A percentile compares a stretch with the other conserved stretches of the same genome.
Evolutionary conservation across 2,797 vertebrate species (phyloP).

Genomic region (Nyctibius grandis): DNA sequence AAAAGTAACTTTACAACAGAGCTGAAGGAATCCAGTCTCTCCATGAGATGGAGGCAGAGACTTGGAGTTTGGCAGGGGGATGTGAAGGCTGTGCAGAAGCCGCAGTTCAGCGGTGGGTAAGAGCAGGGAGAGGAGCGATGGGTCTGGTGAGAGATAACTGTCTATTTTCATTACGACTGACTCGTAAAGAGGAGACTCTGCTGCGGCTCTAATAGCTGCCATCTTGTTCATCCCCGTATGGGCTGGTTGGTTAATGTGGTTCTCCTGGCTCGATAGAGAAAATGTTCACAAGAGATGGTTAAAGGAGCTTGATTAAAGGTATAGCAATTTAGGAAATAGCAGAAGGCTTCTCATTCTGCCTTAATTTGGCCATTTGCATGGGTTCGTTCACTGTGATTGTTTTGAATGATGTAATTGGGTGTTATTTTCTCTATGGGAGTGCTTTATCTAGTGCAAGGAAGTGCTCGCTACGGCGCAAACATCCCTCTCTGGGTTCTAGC

Average conservation of each 20-base stretch:
- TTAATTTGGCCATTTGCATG: slow-evolving; percentile 60
- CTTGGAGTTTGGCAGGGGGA: slow-evolving; percentile 36
- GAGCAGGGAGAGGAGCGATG: neutral
- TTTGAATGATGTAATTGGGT: slow-evolving; percentile 10
- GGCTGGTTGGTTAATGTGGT: neutral
- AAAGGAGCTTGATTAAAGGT: slow-evolving; percentile 48
- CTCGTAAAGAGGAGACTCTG: neutral
- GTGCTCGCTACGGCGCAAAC: neutral
- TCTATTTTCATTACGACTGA: neutral
- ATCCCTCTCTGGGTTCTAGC: neutral
- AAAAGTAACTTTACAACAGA: rapidly evolving
- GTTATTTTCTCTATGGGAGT: slow-evolving; percentile 28
- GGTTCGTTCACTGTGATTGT: slow-evolving; percentile 23
- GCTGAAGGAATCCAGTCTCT: slow-evolving; percentile 45
- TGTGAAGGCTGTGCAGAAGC: neutral
- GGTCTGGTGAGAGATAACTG: neutral
- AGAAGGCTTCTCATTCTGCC: slow-evolving; percentile 38
- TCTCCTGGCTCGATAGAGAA: neutral
- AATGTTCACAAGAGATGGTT: neutral
- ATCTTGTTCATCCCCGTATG: neutral
- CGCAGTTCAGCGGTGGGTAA: neutral
- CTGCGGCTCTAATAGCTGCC: neutral
- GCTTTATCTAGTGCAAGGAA: neutral
- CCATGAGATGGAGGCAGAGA: slow-evolving; percentile 66
- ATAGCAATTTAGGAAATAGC: slow-evolving; percentile 19